A percentile compares a stretch with the other conserved stretches of the same genome.
phyloP scores from a whole-genome alignment of 2,797 vertebrate species.

The Phaenicophaeus curvirostris region DNA sequence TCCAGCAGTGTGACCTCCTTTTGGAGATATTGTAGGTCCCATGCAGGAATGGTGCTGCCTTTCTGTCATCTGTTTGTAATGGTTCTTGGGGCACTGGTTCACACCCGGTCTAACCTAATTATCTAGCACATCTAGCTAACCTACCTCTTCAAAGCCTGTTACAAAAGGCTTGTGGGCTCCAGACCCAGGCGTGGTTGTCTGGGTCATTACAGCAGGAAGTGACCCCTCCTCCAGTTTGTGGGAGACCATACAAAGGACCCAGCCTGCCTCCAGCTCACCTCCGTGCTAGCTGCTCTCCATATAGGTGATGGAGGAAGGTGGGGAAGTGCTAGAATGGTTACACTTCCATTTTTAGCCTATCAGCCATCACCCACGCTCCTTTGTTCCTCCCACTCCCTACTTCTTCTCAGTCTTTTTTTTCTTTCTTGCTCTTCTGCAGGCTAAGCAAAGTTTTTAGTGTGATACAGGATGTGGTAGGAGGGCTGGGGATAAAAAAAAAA shows the following conservation, averaged over 20 bases:
- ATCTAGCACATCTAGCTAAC: neutral
- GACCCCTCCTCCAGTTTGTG: neutral
- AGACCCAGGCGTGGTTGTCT: neutral
- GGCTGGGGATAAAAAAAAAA: no score
- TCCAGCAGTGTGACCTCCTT: neutral
- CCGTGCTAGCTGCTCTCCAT: rapidly evolving
- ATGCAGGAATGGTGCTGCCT: neutral
- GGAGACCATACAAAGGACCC: neutral
- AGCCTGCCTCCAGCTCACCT: neutral
- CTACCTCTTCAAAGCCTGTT: rapidly evolving
- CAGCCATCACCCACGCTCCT: neutral
- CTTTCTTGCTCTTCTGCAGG: neutral
- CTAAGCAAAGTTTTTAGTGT: neutral
- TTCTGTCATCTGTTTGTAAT: neutral
- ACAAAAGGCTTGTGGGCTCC: rapidly evolving
- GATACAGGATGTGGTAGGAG: neutral
- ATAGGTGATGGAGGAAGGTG: neutral
- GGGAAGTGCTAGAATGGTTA: neutral
- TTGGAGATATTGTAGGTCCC: neutral
- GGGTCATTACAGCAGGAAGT: neutral
- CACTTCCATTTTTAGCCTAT: neutral
- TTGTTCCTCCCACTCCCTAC: neutral
- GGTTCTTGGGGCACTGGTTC: neutral
- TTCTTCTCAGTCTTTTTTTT: neutral
- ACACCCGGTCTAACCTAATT: rapidly evolving